Percentiles rank a stretch among this genome's conserved stretches.
These are phyloP conservation scores for Nomada goodeniana DNA, from an alignment of 2,888 invertebrate genomes.

Conservation along the genomic window DNA sequence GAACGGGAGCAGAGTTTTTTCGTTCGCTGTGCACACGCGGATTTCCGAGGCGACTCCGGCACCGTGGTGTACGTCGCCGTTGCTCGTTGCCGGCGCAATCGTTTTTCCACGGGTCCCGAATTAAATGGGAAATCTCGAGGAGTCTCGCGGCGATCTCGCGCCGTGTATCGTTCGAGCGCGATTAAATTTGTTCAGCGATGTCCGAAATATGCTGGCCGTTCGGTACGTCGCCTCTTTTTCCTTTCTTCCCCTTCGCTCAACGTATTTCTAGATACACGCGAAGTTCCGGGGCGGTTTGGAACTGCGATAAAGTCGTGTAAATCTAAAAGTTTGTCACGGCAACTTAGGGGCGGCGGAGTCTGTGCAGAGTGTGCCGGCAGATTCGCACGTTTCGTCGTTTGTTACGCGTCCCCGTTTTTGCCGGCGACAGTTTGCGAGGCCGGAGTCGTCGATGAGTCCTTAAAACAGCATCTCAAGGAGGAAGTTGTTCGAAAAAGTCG, in stretches of 20 bases:
- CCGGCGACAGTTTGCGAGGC: conserved; percentile 19
- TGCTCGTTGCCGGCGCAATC: conserved; percentile 31
- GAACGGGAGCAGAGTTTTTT: conserved; percentile 35
- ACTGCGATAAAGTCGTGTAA: conserved; percentile 60
- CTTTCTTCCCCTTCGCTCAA: conserved; percentile 37
- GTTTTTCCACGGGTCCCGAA: conserved; percentile 1
- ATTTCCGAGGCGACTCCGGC: conserved; percentile 29
- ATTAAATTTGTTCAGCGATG: neutral
- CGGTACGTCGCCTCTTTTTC: conserved; percentile 25
- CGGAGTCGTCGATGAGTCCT: conserved; percentile 45
- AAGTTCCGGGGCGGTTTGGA: conserved; percentile 47
- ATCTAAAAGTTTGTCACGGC: conserved; percentile 61
- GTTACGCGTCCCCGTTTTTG: conserved; percentile 31
- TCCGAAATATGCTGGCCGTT: conserved; percentile 46
- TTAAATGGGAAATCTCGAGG: conserved; percentile 53
- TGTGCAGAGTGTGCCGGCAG: neutral
- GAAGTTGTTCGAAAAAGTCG: conserved; percentile 9
- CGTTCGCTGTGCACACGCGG: conserved; percentile 15
- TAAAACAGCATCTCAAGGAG: conserved; percentile 24
- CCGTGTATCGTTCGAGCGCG: neutral
- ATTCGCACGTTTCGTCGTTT: conserved; percentile 36
- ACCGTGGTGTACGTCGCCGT: conserved; percentile 20
- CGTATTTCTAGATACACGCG: conserved; percentile 31
- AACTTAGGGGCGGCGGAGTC: conserved; percentile 51
- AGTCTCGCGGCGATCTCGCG: neutral